A percentile compares a stretch with the other conserved stretches of the same genome.
These are phyloP conservation scores for Phaenicophaeus curvirostris DNA, from an alignment of 2,797 vertebrate genomes.

Conservation along the genomic window DNA sequence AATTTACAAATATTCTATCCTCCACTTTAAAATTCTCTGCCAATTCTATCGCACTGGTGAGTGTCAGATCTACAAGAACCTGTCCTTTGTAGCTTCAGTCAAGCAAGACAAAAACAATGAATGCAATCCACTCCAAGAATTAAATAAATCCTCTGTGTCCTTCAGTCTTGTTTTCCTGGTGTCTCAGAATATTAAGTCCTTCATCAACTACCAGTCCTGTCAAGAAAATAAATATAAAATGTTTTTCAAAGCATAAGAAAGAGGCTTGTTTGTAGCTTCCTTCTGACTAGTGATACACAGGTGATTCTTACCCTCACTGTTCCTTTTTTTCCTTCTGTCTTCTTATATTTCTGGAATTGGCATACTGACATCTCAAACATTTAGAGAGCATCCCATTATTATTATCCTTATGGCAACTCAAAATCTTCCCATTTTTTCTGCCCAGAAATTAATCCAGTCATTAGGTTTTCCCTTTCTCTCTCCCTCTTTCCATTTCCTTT, in stretches of 20 bases:
- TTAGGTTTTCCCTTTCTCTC: neutral
- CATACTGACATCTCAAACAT: neutral
- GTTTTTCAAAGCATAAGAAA: neutral
- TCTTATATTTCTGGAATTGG: neutral
- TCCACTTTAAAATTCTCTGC: neutral
- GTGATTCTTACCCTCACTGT: neutral
- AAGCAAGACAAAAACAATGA: neutral
- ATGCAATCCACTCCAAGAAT: neutral
- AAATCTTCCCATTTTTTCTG: neutral
- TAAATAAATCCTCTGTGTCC: neutral
- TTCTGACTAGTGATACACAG: neutral
- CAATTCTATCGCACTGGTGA: neutral
- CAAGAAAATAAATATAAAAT: neutral
- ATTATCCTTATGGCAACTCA: neutral
- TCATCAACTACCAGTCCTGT: neutral
- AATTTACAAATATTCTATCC: neutral
- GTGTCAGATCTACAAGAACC: neutral
- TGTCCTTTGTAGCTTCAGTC: neutral
- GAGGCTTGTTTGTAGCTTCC: neutral
- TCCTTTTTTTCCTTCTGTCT: neutral
- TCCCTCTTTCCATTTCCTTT: rapidly evolving
- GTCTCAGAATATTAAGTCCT: neutral
- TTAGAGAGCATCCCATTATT: neutral
- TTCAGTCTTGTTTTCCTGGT: neutral
- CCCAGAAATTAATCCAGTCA: neutral